A percentile compares a stretch with the other conserved stretches of the same genome.
Evolutionary conservation across 2,888 invertebrate species (phyloP).

Genomic region (Zhengitettix transpicula): DNA sequence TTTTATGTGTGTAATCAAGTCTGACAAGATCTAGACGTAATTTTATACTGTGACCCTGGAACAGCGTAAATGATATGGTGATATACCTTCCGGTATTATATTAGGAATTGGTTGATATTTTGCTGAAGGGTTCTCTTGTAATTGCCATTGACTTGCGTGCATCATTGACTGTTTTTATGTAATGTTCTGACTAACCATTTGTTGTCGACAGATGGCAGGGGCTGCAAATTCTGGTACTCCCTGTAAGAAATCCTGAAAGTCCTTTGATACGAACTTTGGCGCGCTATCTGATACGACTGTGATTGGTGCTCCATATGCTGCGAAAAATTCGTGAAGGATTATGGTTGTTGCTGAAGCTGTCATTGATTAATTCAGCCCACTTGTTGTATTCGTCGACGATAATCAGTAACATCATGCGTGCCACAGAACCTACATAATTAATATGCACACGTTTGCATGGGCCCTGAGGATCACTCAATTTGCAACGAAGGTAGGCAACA

Average conservation of each 20-base stretch:
- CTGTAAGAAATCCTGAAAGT: not conserved
- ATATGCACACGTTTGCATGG: slow-evolving; percentile 19
- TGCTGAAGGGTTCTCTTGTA: not conserved
- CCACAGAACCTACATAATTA: slow-evolving; percentile 18
- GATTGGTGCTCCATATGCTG: not conserved
- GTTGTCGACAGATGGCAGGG: not conserved
- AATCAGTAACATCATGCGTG: slow-evolving; percentile 1
- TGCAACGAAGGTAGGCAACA: slow-evolving; percentile 1
- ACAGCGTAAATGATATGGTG: no score
- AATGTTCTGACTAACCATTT: not conserved
- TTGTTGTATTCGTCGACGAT: slow-evolving; percentile 12
- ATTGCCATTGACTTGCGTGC: not conserved
- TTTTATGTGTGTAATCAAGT: no score
- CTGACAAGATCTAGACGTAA: no score
- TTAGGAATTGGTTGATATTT: no score
- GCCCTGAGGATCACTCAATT: slow-evolving; percentile 11
- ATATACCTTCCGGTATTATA: no score
- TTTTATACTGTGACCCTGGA: no score
- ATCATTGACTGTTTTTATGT: not conserved
- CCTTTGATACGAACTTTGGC: not conserved
- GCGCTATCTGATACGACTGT: not conserved
- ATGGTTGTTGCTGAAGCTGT: slow-evolving; percentile 11
- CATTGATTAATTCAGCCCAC: slow-evolving; percentile 14
- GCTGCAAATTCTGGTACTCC: not conserved
- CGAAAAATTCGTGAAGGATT: not conserved